Evolutionary conservation across 2,888 invertebrate species (phyloP).

Genomic region (Xylophagus ater): DNA sequence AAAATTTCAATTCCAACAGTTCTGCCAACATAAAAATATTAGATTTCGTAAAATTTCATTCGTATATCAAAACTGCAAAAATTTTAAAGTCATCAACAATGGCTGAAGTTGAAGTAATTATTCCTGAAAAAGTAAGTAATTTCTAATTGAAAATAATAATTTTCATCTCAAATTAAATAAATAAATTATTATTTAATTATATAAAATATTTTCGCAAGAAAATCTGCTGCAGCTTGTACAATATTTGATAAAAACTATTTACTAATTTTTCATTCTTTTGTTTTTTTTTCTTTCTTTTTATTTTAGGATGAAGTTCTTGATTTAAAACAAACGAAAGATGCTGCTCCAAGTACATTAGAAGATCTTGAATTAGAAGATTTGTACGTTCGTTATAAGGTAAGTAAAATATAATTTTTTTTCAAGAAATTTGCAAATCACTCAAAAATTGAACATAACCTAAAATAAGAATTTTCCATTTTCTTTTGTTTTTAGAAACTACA

Average conservation of each 20-base stretch:
- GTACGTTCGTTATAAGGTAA: slow-evolving; percentile 89
- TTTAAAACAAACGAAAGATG: slow-evolving; percentile 54
- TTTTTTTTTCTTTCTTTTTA: neutral
- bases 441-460: slow-evolving; percentile 11
- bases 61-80: slow-evolving; percentile 2
- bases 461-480: slow-evolving; percentile 4
- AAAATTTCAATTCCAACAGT: no score
- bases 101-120: slow-evolving; percentile 73
- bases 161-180: slow-evolving; percentile 1
- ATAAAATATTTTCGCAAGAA: neutral
- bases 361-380: slow-evolving; percentile 85
- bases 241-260: no score
- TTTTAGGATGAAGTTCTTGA: slow-evolving; percentile 56
- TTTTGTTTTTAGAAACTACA: slow-evolving; percentile 68
- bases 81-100: slow-evolving; percentile 38
- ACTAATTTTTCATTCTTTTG: no score
- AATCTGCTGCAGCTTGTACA: neutral
- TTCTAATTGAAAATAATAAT: slow-evolving; percentile 11
- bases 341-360: slow-evolving; percentile 56
- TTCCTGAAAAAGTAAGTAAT: slow-evolving; percentile 64
- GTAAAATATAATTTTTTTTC: slow-evolving; percentile 3
- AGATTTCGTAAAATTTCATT: no score
- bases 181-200: neutral
- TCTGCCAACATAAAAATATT: no score
- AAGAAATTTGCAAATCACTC: neutral